A percentile compares a stretch with the other conserved stretches of the same genome.
These are phyloP conservation scores for Leucopternis melanops DNA, from an alignment of 2,113 vertebrate species.

Conservation along the genomic window DNA sequence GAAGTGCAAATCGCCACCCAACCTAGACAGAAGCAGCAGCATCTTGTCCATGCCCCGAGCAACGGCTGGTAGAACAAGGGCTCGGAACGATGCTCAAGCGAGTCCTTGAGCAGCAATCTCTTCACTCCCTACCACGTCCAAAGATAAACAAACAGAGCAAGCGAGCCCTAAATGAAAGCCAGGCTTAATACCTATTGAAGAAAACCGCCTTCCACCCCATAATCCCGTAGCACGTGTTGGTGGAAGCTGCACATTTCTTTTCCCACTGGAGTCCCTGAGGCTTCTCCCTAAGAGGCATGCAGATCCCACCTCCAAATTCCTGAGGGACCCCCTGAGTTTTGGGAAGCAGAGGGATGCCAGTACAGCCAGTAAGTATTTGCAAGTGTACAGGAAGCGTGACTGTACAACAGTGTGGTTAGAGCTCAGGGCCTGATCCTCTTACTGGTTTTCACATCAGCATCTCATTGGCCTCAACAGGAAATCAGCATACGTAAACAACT, in stretches of 20 bases:
- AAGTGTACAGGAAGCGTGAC: background rate
- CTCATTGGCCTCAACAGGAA: background rate
- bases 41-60: background rate
- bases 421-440: background rate
- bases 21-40: background rate
- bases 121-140: background rate
- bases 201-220: background rate
- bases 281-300: background rate
- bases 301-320: background rate
- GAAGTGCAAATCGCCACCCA: background rate
- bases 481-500: background rate
- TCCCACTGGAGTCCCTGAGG: accelerated
- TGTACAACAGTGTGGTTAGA: background rate
- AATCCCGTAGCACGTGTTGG: background rate
- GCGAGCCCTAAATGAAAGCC: background rate
- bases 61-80: background rate
- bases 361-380: background rate
- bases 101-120: background rate
- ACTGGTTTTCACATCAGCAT: background rate
- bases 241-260: background rate
- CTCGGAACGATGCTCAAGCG: background rate
- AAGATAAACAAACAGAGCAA: background rate
- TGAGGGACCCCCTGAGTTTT: background rate
- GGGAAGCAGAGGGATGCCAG: background rate
- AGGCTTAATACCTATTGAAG: background rate